A percentile compares a stretch with the other conserved stretches of the same genome.
Conservation (phyloP, 2,888 invertebrate genomes). For the Campoplex capitator region DNA sequence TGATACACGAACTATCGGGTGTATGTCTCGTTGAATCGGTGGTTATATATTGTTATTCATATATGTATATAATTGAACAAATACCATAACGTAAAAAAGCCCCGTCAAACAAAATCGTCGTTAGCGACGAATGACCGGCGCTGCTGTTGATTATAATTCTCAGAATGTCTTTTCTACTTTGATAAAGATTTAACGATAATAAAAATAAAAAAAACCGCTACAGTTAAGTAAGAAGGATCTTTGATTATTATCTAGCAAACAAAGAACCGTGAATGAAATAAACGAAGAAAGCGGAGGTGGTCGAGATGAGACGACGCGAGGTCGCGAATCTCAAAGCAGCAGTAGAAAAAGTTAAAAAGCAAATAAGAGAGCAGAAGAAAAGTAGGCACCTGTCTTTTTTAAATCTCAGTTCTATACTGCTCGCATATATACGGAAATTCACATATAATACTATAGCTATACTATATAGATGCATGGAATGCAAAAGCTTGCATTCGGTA, state of each 20-base stretch:
- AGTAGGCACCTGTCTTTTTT: slow-evolving; percentile 55
- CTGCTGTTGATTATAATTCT: too few species aligned
- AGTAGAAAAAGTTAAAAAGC: slow-evolving; percentile 10
- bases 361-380: slow-evolving; percentile 9
- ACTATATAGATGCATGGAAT: too few species aligned
- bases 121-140: too few species aligned
- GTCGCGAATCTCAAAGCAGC: slow-evolving; percentile 8
- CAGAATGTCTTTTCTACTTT: too few species aligned
- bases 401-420: slow-evolving; percentile 41
- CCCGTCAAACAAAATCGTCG: too few species aligned
- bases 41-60: too few species aligned
- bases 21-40: too few species aligned
- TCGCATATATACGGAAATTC: too few species aligned
- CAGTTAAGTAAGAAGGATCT: not conserved
- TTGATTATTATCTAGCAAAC: slow-evolving; percentile 4
- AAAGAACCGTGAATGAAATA: slow-evolving; percentile 55
- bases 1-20: too few species aligned
- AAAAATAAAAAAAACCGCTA: not conserved
- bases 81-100: too few species aligned
- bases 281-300: slow-evolving; percentile 17
- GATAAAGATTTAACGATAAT: not conserved
- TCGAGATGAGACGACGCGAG: slow-evolving; percentile 33
- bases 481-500: slow-evolving; percentile 59
- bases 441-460: too few species aligned
- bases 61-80: too few species aligned